Conservation (phyloP, 92 coral and sea anemone genomes). For the Meandrina meandrites region DNA sequence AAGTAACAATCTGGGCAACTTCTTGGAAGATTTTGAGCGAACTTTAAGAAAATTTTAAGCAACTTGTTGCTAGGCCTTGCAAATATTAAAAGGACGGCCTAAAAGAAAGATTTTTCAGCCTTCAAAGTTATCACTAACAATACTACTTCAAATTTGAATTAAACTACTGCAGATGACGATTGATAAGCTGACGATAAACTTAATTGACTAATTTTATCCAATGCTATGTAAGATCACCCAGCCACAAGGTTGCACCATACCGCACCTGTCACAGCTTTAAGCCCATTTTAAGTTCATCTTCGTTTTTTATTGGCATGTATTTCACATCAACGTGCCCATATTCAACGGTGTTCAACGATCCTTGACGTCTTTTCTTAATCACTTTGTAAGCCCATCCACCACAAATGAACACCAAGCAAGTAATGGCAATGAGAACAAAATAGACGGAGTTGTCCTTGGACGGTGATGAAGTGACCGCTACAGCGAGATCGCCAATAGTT, state of each 20-base stretch:
- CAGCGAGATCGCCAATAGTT: conserved; percentile 74
- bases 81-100: too few relatives aligned
- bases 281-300: neutral
- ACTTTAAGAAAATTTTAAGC: too few relatives aligned
- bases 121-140: too few relatives aligned
- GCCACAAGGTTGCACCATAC: neutral
- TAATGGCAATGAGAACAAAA: conserved; percentile 70
- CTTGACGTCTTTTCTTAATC: conserved; percentile 77
- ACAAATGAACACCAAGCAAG: conserved; percentile 80
- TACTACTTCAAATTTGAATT: neutral
- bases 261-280: neutral
- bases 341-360: conserved; percentile 58
- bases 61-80: too few relatives aligned
- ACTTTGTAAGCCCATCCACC: conserved; percentile 88
- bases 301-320: neutral
- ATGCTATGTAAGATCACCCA: neutral
- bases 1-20: too few relatives aligned
- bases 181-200: neutral
- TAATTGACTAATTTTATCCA: neutral
- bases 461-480: conserved; percentile 67
- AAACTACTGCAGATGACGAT: neutral
- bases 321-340: neutral
- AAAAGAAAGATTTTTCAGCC: too few relatives aligned
- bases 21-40: too few relatives aligned
- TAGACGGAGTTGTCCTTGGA: conserved; percentile 84